These are phyloP conservation scores for Drosophila barbarae DNA, from an alignment of 2,888 invertebrate genomes.

Conservation along the genomic window DNA sequence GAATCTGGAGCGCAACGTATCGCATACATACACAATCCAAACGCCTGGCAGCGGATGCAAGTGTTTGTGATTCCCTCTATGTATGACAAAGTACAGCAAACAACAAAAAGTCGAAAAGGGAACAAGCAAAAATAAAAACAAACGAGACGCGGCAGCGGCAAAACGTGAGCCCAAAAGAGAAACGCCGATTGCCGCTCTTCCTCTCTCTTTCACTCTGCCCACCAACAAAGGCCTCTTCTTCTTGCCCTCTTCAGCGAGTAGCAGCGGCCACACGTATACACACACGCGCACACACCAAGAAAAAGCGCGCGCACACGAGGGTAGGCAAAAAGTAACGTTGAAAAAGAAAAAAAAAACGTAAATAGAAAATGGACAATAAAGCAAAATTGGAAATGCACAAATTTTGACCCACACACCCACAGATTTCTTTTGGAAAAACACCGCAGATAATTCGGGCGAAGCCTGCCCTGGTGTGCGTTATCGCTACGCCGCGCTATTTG, in stretches of 20 bases:
- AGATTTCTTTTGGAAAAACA: constrained; percentile 59
- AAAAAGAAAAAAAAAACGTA: constrained; percentile 52
- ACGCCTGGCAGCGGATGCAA: constrained; percentile 20
- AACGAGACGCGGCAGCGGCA: constrained; percentile 67
- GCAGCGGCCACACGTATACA: constrained; percentile 30
- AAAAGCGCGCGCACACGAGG: constrained; percentile 75
- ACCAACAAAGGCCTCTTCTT: constrained; percentile 8
- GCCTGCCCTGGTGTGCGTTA: constrained; percentile 53
- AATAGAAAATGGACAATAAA: constrained; percentile 41
- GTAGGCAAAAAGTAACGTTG: constrained; percentile 36
- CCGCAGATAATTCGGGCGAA: constrained; percentile 34
- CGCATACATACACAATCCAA: constrained; percentile 16
- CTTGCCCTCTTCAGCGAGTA: constrained; percentile 46
- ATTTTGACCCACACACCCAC: constrained; percentile 7
- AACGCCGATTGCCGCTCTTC: constrained; percentile 43
- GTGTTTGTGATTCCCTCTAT: constrained; percentile 21
- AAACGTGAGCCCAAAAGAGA: constrained; percentile 61
- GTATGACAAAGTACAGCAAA: constrained; percentile 75
- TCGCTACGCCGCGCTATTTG: constrained; percentile 70
- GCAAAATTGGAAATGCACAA: constrained; percentile 39
- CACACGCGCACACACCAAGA: constrained; percentile 36
- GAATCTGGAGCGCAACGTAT: constrained; percentile 44
- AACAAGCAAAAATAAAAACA: constrained; percentile 72
- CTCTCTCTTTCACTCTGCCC: constrained; percentile 8
- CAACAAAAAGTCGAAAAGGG: constrained; percentile 75